phyloP scores from a whole-genome alignment of 2,113 vertebrate genomes.

The Atractosteus spatula region DNA sequence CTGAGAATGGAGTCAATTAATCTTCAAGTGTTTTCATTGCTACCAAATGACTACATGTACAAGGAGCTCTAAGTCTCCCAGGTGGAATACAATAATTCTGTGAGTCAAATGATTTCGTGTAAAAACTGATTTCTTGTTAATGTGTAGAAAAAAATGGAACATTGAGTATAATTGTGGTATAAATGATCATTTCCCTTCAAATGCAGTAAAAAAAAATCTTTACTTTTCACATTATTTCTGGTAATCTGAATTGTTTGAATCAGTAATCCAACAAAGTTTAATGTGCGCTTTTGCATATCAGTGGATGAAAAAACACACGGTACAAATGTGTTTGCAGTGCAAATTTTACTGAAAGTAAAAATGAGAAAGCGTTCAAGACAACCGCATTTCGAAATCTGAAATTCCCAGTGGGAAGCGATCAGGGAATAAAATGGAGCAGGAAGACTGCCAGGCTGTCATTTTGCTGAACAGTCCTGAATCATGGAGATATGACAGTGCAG shows the following conservation, averaged over 20 bases:
- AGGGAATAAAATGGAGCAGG: not conserved
- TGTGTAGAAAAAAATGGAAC: too few species aligned
- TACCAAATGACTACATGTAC: not conserved
- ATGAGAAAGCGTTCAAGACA: not conserved
- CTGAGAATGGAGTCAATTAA: not conserved
- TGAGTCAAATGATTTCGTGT: too few species aligned
- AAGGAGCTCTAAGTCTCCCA: too few species aligned
- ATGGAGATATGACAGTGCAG: not conserved
- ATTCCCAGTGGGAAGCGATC: not conserved
- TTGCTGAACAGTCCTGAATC: not conserved
- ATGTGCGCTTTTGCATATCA: too few species aligned
- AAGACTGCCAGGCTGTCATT: not conserved
- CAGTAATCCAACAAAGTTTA: too few species aligned
- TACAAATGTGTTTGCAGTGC: not conserved
- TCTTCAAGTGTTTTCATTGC: slow-evolving; percentile 9
- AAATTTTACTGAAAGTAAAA: not conserved
- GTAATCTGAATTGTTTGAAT: too few species aligned
- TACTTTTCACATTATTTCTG: too few species aligned
- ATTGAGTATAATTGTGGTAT: too few species aligned
- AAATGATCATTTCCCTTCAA: too few species aligned
- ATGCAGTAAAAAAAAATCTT: too few species aligned
- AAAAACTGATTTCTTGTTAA: too few species aligned
- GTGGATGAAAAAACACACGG: not conserved
- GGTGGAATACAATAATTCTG: too few species aligned
- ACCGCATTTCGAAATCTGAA: not conserved